Percentiles rank a stretch among this genome's conserved stretches.
These are phyloP conservation scores for Chaetops frenatus DNA, from an alignment of 2,113 vertebrate species.

Conservation along the genomic window DNA sequence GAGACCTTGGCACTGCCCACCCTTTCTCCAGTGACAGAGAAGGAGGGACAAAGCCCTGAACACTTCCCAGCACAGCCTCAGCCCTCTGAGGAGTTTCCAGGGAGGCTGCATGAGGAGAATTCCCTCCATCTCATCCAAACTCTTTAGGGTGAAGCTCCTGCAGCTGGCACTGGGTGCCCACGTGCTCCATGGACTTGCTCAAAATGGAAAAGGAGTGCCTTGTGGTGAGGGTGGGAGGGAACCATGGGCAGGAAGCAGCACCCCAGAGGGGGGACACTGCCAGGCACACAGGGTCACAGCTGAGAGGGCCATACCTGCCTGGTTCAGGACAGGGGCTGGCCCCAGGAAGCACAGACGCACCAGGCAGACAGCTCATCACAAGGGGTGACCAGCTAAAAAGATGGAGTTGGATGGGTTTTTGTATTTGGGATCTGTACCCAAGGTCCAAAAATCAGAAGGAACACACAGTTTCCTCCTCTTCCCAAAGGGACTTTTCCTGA, in stretches of 20 bases:
- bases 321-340: not conserved
- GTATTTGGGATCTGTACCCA: not conserved
- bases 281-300: not conserved
- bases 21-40: not conserved
- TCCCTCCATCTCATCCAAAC: not conserved
- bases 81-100: not conserved
- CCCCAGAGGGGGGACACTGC: not conserved
- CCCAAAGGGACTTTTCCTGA: not conserved
- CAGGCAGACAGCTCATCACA: not conserved
- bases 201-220: accelerated
- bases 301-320: not conserved
- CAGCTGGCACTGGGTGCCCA: not conserved
- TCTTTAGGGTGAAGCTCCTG: not conserved
- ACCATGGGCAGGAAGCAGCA: not conserved
- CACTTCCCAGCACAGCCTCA: not conserved
- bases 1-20: not conserved
- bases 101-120: not conserved
- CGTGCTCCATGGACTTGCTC: accelerated
- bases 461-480: not conserved
- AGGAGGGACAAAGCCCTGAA: not conserved
- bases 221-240: not conserved
- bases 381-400: not conserved
- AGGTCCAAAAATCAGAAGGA: not conserved
- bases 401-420: not conserved
- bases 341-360: not conserved